Percentiles rank a stretch among this genome's conserved stretches.
phyloP scores from a whole-genome alignment of 2,113 vertebrate genomes.

The Mustela lutreola region DNA sequence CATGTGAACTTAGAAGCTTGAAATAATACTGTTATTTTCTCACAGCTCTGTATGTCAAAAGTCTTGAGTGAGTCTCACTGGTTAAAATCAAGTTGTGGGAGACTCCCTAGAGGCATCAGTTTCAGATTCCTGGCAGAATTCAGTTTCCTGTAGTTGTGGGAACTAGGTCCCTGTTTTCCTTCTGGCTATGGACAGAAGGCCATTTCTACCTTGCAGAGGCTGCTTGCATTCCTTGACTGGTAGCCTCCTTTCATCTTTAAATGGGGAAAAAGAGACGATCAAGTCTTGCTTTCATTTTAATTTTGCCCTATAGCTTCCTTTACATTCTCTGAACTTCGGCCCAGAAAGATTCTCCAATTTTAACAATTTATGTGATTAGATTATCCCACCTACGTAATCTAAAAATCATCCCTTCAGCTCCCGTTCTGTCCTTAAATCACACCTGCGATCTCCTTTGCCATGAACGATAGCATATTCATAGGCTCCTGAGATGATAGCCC shows the following conservation, averaged over 20 bases:
- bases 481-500: rapidly evolving
- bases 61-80: background rate
- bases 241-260: background rate
- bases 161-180: background rate
- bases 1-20: background rate
- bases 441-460: background rate
- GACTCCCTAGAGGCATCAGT: background rate
- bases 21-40: background rate
- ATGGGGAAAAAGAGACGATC: background rate
- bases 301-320: background rate
- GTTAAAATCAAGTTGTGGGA: background rate
- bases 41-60: background rate
- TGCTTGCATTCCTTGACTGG: background rate
- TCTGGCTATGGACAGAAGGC: background rate
- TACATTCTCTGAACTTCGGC: background rate
- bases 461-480: background rate
- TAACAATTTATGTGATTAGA: background rate
- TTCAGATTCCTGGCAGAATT: background rate
- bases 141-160: background rate
- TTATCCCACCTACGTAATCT: background rate
- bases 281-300: background rate
- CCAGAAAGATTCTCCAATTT: background rate
- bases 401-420: background rate
- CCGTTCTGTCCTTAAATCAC: background rate
- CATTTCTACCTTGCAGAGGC: background rate